A percentile compares a stretch with the other conserved stretches of the same genome.
Evolutionary conservation across 2,888 invertebrate species (phyloP).

Genomic region (Podotricha telesiphe): DNA sequence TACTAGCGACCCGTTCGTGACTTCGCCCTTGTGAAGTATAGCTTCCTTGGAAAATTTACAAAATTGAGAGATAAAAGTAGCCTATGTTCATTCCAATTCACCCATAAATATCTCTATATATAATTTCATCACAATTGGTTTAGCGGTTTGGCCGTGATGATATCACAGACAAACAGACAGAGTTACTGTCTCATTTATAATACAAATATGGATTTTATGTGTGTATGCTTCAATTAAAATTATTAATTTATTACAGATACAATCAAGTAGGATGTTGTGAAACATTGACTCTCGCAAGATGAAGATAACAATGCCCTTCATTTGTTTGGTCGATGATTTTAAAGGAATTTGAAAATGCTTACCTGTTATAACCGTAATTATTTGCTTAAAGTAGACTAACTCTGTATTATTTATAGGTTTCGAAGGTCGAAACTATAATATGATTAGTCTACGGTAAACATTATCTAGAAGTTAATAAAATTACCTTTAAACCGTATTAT

Average conservation of each 20-base stretch:
- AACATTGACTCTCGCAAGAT: background rate
- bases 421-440: slow-evolving; percentile 30
- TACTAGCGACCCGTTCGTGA: too few relatives aligned
- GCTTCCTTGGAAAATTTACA: too few relatives aligned
- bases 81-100: too few relatives aligned
- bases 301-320: slow-evolving; percentile 5
- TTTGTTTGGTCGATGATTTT: background rate
- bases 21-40: too few relatives aligned
- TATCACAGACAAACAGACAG: too few relatives aligned
- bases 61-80: too few relatives aligned
- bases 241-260: background rate
- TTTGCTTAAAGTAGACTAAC: slow-evolving; percentile 10
- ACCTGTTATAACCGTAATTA: slow-evolving; percentile 14
- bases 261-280: background rate
- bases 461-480: slow-evolving; percentile 14
- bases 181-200: too few relatives aligned
- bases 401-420: slow-evolving; percentile 28
- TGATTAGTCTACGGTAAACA: slow-evolving; percentile 17
- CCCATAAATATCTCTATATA: too few relatives aligned
- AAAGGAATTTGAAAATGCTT: background rate
- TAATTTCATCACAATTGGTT: too few relatives aligned
- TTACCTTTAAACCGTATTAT: slow-evolving; percentile 21
- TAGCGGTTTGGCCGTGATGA: too few relatives aligned
- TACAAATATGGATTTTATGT: background rate
- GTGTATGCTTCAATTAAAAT: background rate